Conservation (phyloP, 2,797 vertebrate genomes). For the Rhodeus uyekii region DNA sequence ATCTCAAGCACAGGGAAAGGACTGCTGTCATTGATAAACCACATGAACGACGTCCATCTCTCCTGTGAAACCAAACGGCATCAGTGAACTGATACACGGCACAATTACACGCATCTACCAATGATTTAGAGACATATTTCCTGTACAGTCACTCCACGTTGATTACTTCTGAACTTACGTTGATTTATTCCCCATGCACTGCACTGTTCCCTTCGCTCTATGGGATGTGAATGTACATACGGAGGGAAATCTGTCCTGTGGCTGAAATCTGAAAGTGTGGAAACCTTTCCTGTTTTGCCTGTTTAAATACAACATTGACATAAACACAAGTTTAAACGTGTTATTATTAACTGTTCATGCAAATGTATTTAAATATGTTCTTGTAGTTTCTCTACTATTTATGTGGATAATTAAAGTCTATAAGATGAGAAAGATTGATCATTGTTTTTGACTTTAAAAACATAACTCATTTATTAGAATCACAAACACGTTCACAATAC, state of each 20-base stretch:
- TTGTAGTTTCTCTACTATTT: constrained; percentile 98
- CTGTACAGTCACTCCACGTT: constrained; percentile 55
- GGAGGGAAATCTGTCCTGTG: constrained; percentile 35
- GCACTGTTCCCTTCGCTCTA: constrained; percentile 53
- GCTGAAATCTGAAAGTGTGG: constrained; percentile 43
- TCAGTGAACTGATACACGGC: constrained; percentile 23
- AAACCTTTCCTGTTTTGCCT: constrained; percentile 50
- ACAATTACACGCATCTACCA: constrained; percentile 35
- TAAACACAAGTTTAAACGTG: constrained; percentile 56
- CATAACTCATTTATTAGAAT: neutral
- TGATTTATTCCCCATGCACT: constrained; percentile 44
- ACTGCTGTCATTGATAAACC: constrained; percentile 38
- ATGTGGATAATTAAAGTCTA: constrained; percentile 95
- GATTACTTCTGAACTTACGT: constrained; percentile 42
- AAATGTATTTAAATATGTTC: constrained; percentile 98
- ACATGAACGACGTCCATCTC: constrained; percentile 2
- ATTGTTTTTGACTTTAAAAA: neutral
- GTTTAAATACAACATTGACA: constrained; percentile 57
- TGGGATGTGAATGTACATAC: constrained; percentile 36
- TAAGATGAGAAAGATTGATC: constrained; percentile 63
- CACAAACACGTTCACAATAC: neutral
- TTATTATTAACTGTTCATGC: constrained; percentile 84
- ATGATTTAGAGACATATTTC: constrained; percentile 35
- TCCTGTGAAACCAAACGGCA: constrained; percentile 35
- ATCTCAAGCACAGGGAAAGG: constrained; percentile 69